Evolutionary conservation across 2,113 vertebrate species (phyloP).

Genomic region (Vulpes lagopus): DNA sequence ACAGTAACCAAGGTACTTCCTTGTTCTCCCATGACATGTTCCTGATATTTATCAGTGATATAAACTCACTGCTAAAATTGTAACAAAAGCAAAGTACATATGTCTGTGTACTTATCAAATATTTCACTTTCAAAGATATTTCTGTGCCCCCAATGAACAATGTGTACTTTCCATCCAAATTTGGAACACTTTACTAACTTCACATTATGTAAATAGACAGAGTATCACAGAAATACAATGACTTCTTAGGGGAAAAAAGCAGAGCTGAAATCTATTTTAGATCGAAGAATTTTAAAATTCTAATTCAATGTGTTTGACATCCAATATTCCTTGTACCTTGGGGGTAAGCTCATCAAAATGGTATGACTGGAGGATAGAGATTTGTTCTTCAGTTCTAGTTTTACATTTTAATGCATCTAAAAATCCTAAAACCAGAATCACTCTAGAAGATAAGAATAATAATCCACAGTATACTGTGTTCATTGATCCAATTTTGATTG

Average conservation of each 20-base stretch:
- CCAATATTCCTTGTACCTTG: not conserved
- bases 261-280: conserved; percentile 22
- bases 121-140: conserved; percentile 58
- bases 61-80: conserved; percentile 66
- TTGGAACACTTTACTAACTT: conserved; percentile 48
- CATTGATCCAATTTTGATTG: not conserved
- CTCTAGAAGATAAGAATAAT: not conserved
- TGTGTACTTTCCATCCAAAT: conserved; percentile 65
- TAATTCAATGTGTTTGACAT: not conserved
- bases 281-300: not conserved
- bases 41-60: conserved; percentile 58
- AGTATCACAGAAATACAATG: not conserved
- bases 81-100: conserved; percentile 57
- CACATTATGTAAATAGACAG: conserved; percentile 32
- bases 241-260: not conserved
- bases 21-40: conserved; percentile 64
- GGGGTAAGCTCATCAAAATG: not conserved
- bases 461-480: not conserved
- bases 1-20: conserved; percentile 48
- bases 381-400: not conserved
- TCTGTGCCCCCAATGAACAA: conserved; percentile 54
- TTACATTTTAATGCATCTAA: conserved; percentile 4
- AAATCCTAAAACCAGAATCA: not conserved
- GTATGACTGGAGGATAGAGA: not conserved
- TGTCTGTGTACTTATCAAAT: conserved; percentile 59